Percentiles rank a stretch among this genome's conserved stretches.
Conservation (phyloP, 2,888 invertebrate species). For the Pammene fasciana region DNA sequence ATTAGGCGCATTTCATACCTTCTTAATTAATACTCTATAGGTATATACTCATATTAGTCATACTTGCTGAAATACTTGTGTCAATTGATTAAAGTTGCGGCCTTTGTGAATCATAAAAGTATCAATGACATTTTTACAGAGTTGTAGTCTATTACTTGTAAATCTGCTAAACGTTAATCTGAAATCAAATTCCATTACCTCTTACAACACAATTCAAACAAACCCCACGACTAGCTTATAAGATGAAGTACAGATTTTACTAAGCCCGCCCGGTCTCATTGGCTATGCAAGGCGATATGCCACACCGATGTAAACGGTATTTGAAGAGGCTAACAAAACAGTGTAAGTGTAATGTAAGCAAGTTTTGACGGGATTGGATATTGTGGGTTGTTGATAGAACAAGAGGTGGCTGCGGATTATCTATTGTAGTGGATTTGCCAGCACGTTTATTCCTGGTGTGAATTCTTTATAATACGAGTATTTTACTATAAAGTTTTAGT, state of each 20-base stretch:
- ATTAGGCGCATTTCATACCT: too few relatives aligned
- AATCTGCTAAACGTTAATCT: neutral
- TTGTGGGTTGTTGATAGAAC: constrained; percentile 24
- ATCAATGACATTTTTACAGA: too few relatives aligned
- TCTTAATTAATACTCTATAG: too few relatives aligned
- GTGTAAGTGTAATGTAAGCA: constrained; percentile 37
- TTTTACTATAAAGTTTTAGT: neutral
- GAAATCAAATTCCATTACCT: neutral
- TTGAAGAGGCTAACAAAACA: constrained; percentile 42
- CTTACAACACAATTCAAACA: neutral
- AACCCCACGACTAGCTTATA: constrained; percentile 26
- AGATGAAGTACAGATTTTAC: constrained; percentile 30
- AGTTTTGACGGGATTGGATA: constrained; percentile 39
- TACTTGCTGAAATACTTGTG: too few relatives aligned
- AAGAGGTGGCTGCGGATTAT: neutral
- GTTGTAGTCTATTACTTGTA: too few relatives aligned
- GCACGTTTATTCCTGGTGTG: neutral
- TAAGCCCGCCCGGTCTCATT: constrained; percentile 54
- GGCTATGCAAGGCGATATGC: constrained; percentile 64
- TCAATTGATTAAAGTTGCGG: too few relatives aligned
- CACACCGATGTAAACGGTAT: constrained; percentile 34
- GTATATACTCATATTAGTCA: too few relatives aligned
- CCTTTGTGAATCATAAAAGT: too few relatives aligned
- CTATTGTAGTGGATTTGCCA: neutral
- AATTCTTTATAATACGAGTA: neutral